A percentile compares a stretch with the other conserved stretches of the same genome.
These are phyloP conservation scores for Sibirionetta formosa DNA, from an alignment of 2,797 vertebrate genomes.

Conservation along the genomic window DNA sequence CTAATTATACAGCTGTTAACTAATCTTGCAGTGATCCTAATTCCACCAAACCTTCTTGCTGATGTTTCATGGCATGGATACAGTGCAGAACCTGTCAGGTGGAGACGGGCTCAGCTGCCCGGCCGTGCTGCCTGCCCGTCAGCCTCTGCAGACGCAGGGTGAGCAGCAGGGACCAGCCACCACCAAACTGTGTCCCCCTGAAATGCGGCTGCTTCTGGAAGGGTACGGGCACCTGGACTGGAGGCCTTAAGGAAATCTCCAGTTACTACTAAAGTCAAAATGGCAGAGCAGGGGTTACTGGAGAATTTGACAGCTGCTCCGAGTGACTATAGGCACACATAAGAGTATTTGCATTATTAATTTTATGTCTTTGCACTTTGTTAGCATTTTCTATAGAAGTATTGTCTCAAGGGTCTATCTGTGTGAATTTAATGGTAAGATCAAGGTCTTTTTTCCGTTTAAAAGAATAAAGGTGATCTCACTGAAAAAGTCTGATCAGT, in stretches of 20 bases:
- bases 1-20: conserved; percentile 64
- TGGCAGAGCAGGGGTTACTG: not conserved
- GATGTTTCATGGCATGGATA: not conserved
- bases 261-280: not conserved
- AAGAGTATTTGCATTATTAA: conserved; percentile 37
- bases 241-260: not conserved
- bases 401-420: conserved; percentile 1
- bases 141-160: fast-evolving
- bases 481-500: not conserved
- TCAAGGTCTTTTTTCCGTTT: conserved; percentile 24
- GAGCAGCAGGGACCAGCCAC: not conserved
- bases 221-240: not conserved
- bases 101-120: not conserved
- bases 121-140: not conserved
- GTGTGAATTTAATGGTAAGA: not conserved
- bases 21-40: conserved; percentile 52
- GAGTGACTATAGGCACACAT: not conserved
- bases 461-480: not conserved
- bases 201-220: not conserved
- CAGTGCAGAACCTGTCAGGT: not conserved
- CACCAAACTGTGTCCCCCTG: fast-evolving
- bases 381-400: not conserved
- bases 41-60: conserved; percentile 18
- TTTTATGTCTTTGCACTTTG: conserved; percentile 15
- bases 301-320: not conserved